phyloP scores from a whole-genome alignment of 2,888 invertebrate genomes.

The Folsomia candida region DNA sequence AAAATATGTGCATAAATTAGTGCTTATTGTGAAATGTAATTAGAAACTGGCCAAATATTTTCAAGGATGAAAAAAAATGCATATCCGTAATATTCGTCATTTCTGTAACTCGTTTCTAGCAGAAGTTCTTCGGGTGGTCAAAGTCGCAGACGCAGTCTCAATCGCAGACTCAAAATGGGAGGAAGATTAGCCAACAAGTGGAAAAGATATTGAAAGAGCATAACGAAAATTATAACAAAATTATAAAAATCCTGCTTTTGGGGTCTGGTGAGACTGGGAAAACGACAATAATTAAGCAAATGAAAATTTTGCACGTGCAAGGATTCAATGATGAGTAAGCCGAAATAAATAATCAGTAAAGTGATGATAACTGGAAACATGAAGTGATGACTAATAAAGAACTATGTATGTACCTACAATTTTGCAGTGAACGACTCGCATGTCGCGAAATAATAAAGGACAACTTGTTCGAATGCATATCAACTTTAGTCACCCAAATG shows the following conservation, averaged over 20 bases:
- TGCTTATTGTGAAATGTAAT: background rate
- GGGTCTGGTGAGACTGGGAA: constrained; percentile 56
- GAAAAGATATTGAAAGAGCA: constrained; percentile 51
- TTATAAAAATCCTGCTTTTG: constrained; percentile 52
- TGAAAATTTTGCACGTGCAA: constrained; percentile 78
- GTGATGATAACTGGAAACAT: too few species aligned
- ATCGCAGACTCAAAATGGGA: background rate
- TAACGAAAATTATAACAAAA: constrained; percentile 52
- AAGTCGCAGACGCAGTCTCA: background rate
- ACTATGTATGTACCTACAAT: too few species aligned
- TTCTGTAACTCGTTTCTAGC: background rate
- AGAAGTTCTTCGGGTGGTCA: constrained; percentile 7
- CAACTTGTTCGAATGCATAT: constrained; percentile 74
- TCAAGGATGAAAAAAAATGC: background rate
- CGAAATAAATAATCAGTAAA: background rate
- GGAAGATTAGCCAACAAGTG: constrained; percentile 50
- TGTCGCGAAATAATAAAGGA: constrained; percentile 59
- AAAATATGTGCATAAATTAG: background rate
- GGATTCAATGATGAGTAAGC: constrained; percentile 69
- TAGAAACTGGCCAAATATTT: background rate
- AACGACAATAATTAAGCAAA: constrained; percentile 81
- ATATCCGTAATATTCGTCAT: background rate
- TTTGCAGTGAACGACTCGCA: constrained; percentile 6
- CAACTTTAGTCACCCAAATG: constrained; percentile 65
- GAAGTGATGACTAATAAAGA: too few species aligned